Conservation (phyloP, 2,797 vertebrate species). For the Anguilla pacifica region DNA sequence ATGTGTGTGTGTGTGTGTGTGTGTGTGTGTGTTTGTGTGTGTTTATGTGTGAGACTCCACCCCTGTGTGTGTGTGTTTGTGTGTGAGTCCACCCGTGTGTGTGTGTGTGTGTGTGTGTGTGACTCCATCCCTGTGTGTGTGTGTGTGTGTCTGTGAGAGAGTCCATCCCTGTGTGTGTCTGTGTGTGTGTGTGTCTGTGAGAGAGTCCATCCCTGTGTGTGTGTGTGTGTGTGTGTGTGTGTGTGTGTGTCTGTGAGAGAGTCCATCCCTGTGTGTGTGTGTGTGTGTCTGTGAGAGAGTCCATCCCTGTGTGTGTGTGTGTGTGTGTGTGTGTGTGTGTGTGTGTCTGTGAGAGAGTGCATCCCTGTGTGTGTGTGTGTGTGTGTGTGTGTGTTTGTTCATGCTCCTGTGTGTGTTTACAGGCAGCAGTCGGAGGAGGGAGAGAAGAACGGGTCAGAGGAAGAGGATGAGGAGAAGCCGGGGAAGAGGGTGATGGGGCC, state of each 20-base stretch:
- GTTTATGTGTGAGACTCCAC: not conserved
- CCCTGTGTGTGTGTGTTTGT: not conserved
- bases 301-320: not conserved
- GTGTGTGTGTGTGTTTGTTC: not conserved
- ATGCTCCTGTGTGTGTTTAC: conserved; percentile 29
- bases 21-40: not conserved
- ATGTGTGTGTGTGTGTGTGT: not conserved
- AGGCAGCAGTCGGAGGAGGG: conserved; percentile 82
- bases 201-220: not conserved
- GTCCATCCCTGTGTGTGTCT: conserved; percentile 26
- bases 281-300: not conserved
- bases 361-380: too few species aligned
- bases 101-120: too few species aligned
- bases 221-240: not conserved
- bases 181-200: not conserved
- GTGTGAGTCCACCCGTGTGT: not conserved
- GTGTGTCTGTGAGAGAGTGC: not conserved
- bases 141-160: conserved; percentile 2
- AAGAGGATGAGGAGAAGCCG: conserved; percentile 87
- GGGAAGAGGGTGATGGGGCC: conserved; percentile 85
- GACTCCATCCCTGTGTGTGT: not conserved
- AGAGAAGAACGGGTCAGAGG: conserved; percentile 84
- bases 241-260: too few species aligned
- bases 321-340: too few species aligned
- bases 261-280: not conserved